Percentiles rank a stretch among this genome's conserved stretches.
Conservation (phyloP, 1,140 invertebrate genomes). For the Halesus radiatus region DNA sequence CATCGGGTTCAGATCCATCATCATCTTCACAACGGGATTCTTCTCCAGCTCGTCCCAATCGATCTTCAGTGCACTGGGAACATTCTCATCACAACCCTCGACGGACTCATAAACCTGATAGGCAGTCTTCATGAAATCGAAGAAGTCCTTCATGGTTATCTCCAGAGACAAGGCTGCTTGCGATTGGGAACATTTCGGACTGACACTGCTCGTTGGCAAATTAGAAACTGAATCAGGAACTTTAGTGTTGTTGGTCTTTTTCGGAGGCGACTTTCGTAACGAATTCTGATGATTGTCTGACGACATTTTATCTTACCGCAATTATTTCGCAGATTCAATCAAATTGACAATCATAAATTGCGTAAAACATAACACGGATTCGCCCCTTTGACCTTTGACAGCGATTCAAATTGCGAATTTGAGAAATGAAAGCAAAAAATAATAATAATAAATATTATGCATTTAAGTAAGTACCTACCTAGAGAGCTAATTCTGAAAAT, state of each 20-base stretch:
- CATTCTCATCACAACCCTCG: slow-evolving; percentile 71
- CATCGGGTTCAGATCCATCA: slow-evolving; percentile 58
- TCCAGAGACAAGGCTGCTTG: slow-evolving; percentile 60
- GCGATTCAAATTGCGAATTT: slow-evolving; percentile 6
- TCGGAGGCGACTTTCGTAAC: slow-evolving; percentile 4
- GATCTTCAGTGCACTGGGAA: slow-evolving; percentile 71
- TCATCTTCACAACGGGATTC: slow-evolving; percentile 62
- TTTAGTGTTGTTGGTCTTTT: slow-evolving; percentile 40
- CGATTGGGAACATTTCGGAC: slow-evolving; percentile 58
- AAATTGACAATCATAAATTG: not conserved
- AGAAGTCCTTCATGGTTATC: slow-evolving; percentile 78
- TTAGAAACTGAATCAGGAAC: slow-evolving; percentile 56
- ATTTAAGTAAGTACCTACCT: not conserved
- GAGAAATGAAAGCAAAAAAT: not conserved
- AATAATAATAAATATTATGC: not conserved
- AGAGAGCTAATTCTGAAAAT: no score
- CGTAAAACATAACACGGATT: not conserved
- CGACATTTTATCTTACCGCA: not conserved
- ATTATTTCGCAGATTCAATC: no score
- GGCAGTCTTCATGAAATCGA: slow-evolving; percentile 80
- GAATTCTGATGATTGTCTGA: slow-evolving; percentile 8
- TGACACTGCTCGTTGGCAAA: slow-evolving; percentile 44
- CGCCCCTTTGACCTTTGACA: not conserved
- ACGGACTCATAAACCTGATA: slow-evolving; percentile 77
- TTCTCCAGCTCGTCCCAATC: slow-evolving; percentile 75